These are phyloP conservation scores for Platycheirus albimanus DNA, from an alignment of 2,888 invertebrate genomes.

Conservation along the genomic window DNA sequence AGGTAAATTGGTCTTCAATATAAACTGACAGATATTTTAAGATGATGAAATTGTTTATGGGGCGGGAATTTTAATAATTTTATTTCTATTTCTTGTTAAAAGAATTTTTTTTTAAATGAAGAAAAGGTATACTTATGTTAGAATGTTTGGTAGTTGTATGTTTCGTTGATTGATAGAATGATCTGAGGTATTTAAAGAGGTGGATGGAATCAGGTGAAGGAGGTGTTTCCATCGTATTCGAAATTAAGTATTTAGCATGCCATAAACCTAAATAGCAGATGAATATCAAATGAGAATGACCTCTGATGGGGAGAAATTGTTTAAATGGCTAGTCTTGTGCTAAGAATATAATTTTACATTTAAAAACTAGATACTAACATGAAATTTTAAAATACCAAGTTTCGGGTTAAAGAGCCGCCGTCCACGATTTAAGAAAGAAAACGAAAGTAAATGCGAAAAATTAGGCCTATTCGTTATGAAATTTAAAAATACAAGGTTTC, in stretches of 20 bases:
- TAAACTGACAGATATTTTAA: constrained; percentile 60
- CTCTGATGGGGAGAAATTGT: not conserved
- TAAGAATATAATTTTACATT: too few relatives aligned
- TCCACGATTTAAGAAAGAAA: too few relatives aligned
- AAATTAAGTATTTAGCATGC: constrained; percentile 16
- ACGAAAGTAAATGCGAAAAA: too few relatives aligned
- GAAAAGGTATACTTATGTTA: not conserved
- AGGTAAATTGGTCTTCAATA: constrained; percentile 68
- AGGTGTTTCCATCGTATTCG: constrained; percentile 7
- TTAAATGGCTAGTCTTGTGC: too few relatives aligned
- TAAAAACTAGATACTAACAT: too few relatives aligned
- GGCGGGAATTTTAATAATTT: constrained; percentile 38
- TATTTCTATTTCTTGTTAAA: not conserved
- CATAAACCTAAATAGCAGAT: constrained; percentile 17
- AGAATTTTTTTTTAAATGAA: constrained; percentile 22
- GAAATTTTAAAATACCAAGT: too few relatives aligned
- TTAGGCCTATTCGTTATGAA: too few relatives aligned
- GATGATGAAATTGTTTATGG: constrained; percentile 67
- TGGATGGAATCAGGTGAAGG: constrained; percentile 38
- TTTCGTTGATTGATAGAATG: constrained; percentile 52
- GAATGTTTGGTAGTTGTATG: constrained; percentile 19
- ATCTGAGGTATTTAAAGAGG: constrained; percentile 29
- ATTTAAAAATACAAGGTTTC: too few relatives aligned
- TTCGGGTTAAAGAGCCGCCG: too few relatives aligned
- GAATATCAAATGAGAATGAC: constrained; percentile 11